Conservation (phyloP, 2,888 invertebrate species). For the Crepidodera aurea region DNA sequence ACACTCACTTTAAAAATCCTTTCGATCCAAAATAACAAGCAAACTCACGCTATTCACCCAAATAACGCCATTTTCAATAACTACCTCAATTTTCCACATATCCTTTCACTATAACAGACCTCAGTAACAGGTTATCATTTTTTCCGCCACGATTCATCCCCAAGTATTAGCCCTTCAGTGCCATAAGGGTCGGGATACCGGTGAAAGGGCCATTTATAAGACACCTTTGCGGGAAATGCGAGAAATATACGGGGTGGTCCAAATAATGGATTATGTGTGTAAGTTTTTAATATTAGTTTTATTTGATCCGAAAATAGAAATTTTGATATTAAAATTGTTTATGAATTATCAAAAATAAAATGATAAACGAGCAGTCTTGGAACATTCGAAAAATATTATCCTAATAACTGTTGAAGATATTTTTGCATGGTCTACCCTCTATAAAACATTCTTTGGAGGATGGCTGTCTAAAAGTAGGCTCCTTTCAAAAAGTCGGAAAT, state of each 20-base stretch:
- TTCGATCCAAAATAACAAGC: not conserved
- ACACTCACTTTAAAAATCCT: too few relatives aligned
- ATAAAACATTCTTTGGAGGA: not conserved
- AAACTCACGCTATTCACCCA: not conserved
- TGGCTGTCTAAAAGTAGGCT: conserved; percentile 7
- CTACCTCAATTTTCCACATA: not conserved
- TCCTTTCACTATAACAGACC: conserved; percentile 8
- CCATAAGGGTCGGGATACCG: conserved; percentile 12
- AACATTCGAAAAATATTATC: too few relatives aligned
- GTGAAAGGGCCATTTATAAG: conserved; percentile 26
- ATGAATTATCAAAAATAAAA: too few relatives aligned
- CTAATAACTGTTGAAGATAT: too few relatives aligned
- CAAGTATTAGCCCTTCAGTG: conserved; percentile 21
- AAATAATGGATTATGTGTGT: too few relatives aligned
- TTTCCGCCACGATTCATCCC: conserved; percentile 5
- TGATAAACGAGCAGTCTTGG: too few relatives aligned
- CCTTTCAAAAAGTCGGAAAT: conserved; percentile 17
- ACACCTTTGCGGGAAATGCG: conserved; percentile 16
- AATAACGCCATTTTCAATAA: conserved; percentile 3
- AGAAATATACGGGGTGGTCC: not conserved
- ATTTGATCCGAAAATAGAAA: too few relatives aligned
- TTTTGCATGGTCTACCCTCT: too few relatives aligned
- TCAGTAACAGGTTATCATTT: conserved; percentile 25
- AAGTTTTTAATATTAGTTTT: too few relatives aligned
- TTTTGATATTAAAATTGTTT: too few relatives aligned